Base-by-base conservation (phyloP, 2,797 vertebrate species). In the Paguma larvata region DNA sequence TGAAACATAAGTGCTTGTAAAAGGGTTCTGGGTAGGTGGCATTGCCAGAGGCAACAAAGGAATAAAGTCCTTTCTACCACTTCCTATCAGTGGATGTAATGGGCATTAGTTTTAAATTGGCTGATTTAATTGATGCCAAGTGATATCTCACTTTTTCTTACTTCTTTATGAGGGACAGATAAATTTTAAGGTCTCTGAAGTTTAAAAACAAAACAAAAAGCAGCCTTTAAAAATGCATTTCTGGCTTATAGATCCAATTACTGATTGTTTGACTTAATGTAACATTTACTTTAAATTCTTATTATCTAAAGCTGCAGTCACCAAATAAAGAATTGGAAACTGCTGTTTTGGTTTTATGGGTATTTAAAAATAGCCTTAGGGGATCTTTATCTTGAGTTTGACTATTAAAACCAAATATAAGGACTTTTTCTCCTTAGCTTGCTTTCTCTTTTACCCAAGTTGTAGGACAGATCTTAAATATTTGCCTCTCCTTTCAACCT, bases 291-390 rank as follows among this genome's bases (percentile, higher is more conserved):
- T 95, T 95, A 72, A 89, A 73, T 56, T 48, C 48, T 84, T 72
- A 51, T 8, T 87, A 3, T 92, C 48, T 86, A 27, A 95, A 84
- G 79, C 59, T 21, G 19, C 44, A 77, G 80, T 94, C n/a, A 96
- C 56, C 80, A 30, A 59, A 59, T 67, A 16, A 23, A 96, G 68
- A 94, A 80, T 89, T 79, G 53, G 44, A 96, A 97, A 72, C 32
- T 59, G 63, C 23, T 91, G 82, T 80, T 95, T 95, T 73, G 27
- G 30, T 94, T 92, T 94, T 89, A 53, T 73, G 38, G 38, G 32
- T 30, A 46, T 89, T 97, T 95, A 94, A 91, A 95, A 97, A 96
- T 86, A 91, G 78, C 68, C 67, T 21, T 46, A 90, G 70, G 85
- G n/a, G 53, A 94, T 96, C 77, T 96, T 72, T 95, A 87, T 83